A percentile compares a stretch with the other conserved stretches of the same genome.
phyloP scores from a whole-genome alignment of 1,140 invertebrate species.

The Drosophila malerkotliana region DNA sequence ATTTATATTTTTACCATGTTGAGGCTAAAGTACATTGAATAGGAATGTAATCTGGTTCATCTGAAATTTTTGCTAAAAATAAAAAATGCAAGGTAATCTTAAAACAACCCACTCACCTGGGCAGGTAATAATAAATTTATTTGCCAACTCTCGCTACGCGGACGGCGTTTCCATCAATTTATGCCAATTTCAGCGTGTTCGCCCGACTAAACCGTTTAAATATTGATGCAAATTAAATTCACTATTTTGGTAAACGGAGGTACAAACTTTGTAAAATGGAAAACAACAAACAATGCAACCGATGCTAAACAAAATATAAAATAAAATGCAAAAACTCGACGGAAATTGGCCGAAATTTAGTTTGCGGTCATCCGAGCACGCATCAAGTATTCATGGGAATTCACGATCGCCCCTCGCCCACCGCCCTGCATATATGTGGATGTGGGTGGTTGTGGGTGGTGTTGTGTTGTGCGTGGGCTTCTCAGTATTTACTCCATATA shows the following conservation, averaged over 20 bases:
- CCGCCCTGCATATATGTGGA: background rate
- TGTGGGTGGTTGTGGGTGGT: slow-evolving; percentile 17
- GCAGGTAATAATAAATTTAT: slow-evolving; percentile 39
- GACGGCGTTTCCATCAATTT: slow-evolving; percentile 37
- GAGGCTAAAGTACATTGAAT: too few species aligned
- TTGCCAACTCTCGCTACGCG: slow-evolving; percentile 21
- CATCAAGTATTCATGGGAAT: slow-evolving; percentile 47
- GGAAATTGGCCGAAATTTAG: slow-evolving; percentile 43
- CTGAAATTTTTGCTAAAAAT: background rate
- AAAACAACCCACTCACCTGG: background rate
- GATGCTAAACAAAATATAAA: background rate
- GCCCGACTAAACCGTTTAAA: slow-evolving; percentile 47
- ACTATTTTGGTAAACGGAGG: slow-evolving; percentile 33
- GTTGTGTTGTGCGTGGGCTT: slow-evolving; percentile 14
- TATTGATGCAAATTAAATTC: slow-evolving; percentile 52
- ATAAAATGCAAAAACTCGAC: slow-evolving; percentile 28
- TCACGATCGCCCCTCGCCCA: slow-evolving; percentile 40
- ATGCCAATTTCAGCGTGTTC: slow-evolving; percentile 43
- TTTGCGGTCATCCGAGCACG: slow-evolving; percentile 28
- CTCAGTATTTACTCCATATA: slow-evolving; percentile 59
- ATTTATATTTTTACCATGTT: too few species aligned
- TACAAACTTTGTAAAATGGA: slow-evolving; percentile 13
- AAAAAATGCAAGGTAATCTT: slow-evolving; percentile 8
- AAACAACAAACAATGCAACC: slow-evolving; percentile 32
- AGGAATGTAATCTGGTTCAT: background rate